A percentile compares a stretch with the other conserved stretches of the same genome.
Evolutionary conservation across 2,797 vertebrate genomes (phyloP).

Genomic region (Hemitrygon akajei): DNA sequence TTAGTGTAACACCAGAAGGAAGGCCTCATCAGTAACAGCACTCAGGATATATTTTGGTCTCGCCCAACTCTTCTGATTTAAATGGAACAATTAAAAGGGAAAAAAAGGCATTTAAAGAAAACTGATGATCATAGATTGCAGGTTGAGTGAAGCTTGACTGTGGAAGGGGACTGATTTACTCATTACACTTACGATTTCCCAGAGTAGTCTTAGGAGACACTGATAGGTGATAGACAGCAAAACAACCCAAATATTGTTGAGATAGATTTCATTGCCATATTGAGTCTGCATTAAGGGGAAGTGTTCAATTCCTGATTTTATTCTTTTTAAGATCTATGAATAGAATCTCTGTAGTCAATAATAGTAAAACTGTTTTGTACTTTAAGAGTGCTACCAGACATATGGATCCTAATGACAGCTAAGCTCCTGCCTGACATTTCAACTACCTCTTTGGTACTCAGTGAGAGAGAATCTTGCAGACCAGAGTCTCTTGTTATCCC

Average conservation of each 20-base stretch:
- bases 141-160: not conserved
- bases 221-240: not conserved
- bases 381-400: not conserved
- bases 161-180: not conserved
- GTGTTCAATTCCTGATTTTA: not conserved
- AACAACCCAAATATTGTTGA: not conserved
- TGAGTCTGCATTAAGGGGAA: not conserved
- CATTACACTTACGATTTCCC: not conserved
- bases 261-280: not conserved
- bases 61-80: not conserved
- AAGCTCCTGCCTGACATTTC: not conserved
- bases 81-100: not conserved
- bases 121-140: too few species aligned
- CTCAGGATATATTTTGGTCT: not conserved
- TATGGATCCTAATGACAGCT: not conserved
- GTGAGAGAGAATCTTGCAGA: not conserved
- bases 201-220: not conserved
- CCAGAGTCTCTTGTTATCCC: not conserved
- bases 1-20: not conserved
- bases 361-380: not conserved
- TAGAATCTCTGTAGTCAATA: not conserved
- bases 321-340: not conserved
- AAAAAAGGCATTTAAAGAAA: not conserved
- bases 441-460: not conserved
- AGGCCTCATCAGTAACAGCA: not conserved